Conservation (phyloP, 2,888 invertebrate genomes). For the Mythimna vitellina region DNA sequence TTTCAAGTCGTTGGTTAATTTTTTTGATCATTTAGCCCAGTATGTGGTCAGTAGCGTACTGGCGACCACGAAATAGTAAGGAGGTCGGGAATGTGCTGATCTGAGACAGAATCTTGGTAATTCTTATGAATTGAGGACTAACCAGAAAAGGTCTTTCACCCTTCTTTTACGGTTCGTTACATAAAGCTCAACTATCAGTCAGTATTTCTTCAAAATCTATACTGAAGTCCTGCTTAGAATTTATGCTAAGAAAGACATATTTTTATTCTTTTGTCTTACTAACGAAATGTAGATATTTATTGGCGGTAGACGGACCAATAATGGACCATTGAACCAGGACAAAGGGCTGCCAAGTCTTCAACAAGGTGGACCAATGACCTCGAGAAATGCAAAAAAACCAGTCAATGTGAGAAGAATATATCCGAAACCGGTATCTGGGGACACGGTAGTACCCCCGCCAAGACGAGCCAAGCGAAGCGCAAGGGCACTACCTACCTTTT, state of each 20-base stretch:
- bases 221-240: background rate
- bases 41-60: background rate
- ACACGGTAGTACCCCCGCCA: too few relatives aligned
- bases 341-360: background rate
- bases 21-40: background rate
- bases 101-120: background rate
- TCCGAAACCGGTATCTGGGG: too few relatives aligned
- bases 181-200: too few relatives aligned
- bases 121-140: background rate
- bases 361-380: background rate
- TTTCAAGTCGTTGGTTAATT: background rate
- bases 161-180: too few relatives aligned
- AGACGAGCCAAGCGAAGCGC: too few relatives aligned
- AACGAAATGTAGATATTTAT: background rate
- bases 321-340: constrained; percentile 2
- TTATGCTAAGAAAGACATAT: background rate
- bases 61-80: background rate
- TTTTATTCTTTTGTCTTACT: constrained; percentile 9
- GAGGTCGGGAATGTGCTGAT: background rate
- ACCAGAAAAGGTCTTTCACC: too few relatives aligned
- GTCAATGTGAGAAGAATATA: too few relatives aligned
- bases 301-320: background rate
- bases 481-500: too few relatives aligned
- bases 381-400: too few relatives aligned
- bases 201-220: background rate